phyloP scores from a whole-genome alignment of 2,113 vertebrate species.

The Xenopus laevis region DNA sequence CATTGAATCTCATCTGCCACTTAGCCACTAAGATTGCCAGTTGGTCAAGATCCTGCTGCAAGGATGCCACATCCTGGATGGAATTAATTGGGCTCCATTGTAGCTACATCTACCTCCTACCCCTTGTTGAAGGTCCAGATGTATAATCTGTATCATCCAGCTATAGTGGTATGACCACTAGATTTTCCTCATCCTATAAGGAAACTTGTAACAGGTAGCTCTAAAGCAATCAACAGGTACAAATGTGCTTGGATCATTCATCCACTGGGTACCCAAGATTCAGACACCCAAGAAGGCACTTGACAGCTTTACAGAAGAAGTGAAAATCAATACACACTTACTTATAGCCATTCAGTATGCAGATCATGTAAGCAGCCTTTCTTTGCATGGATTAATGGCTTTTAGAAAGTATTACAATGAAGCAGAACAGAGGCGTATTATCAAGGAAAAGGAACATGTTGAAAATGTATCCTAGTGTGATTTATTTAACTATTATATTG shows the following conservation, averaged over 20 bases:
- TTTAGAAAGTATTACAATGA: constrained; percentile 44
- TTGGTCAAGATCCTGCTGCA: too few species aligned
- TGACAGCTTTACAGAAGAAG: constrained; percentile 46
- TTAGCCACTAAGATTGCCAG: too few species aligned
- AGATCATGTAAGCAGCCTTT: constrained; percentile 48
- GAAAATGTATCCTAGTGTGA: constrained; percentile 28
- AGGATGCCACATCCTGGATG: too few species aligned
- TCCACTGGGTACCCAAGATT: not conserved
- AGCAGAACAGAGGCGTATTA: constrained; percentile 19
- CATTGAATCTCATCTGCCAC: too few species aligned
- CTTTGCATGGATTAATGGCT: constrained; percentile 35
- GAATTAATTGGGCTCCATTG: too few species aligned
- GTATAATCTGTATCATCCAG: too few species aligned
- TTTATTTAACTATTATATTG: constrained; percentile 37
- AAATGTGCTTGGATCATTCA: not conserved
- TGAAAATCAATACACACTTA: constrained; percentile 56
- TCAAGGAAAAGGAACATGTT: constrained; percentile 19
- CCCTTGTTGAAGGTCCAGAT: too few species aligned
- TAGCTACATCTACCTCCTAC: too few species aligned
- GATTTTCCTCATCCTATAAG: too few species aligned
- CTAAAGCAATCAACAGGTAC: not conserved
- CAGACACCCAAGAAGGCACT: constrained; percentile 39
- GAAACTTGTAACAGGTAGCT: too few species aligned
- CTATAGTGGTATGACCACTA: too few species aligned
- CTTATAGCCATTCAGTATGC: constrained; percentile 51